Evolutionary conservation across 2,113 vertebrate species (phyloP), one percentile per base, ranked within the genome.

Genomic region (Turnix velox): DNA sequence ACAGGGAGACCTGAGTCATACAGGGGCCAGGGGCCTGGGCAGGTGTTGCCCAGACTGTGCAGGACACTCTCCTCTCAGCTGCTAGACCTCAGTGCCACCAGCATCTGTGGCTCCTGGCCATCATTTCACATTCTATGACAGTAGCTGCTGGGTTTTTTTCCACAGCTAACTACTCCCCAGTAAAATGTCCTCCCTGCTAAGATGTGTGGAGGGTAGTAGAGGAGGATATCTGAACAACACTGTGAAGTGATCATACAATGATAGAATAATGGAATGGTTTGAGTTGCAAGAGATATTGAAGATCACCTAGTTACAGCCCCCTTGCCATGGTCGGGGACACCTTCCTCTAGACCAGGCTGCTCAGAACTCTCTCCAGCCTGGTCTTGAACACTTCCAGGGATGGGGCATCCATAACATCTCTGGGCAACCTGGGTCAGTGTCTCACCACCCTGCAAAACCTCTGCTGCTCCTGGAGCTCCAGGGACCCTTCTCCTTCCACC

Each of bases 11-110:
- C 31, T 82, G 78, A 72, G 52, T 66, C 55, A n/a, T 11, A 2
- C 2, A 1, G 57, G 27, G 18, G 57, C 20, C 17, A 0, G 0
- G n/a, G 31, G 14, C 14, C 39, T 22, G 14, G 62, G 30, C 7
- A 17, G 6, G 16, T 15, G 45, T 30, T 57, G 28, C 4, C 17
- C 40, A 55, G 52, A 27, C 61, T 58, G 39, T 49, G 18, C 6
- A 4, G 18, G 9, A 40, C 35, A 12, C 43, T 75, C 19, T 68
- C 23, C 18, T 63, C 45, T 74, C n/a, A 55, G 75, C n/a, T 77
- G 40, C 40, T 72, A 59, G 43, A 31, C n/a, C 37, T 55, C 54
- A n/a, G 52, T 16, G 6, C 39, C 40, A 35, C 52, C 83, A 71
- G 46, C 30, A 20, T 2, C 11, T 59, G 48, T 19, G 8, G 18